These are phyloP conservation scores for Pterocles gutturalis DNA, from an alignment of 2,113 vertebrate genomes.

Conservation along the genomic window DNA sequence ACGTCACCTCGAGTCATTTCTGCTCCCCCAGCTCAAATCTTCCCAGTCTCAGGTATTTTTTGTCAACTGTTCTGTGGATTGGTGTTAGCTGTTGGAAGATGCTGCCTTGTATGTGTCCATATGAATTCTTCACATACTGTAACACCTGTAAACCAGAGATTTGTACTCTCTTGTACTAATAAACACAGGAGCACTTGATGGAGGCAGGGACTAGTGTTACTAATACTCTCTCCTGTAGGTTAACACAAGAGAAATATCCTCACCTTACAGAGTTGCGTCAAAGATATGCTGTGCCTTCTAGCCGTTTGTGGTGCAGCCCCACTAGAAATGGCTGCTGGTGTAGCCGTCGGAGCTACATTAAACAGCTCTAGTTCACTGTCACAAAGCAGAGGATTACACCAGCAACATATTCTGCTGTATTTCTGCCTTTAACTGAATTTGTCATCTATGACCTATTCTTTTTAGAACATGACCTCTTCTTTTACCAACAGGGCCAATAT, in stretches of 20 bases:
- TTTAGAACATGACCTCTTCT: neutral
- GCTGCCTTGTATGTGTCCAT: neutral
- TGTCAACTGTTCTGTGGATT: slow-evolving; percentile 1
- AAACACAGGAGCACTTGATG: neutral
- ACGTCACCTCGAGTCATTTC: slow-evolving; percentile 90
- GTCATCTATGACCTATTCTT: neutral
- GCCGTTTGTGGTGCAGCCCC: neutral
- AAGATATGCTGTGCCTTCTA: neutral
- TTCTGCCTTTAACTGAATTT: neutral
- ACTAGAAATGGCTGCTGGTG: neutral
- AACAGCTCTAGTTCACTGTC: neutral
- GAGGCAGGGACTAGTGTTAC: neutral
- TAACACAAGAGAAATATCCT: neutral
- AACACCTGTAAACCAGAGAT: neutral
- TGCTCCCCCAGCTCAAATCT: slow-evolving; percentile 83
- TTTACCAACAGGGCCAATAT: neutral
- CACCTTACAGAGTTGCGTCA: neutral
- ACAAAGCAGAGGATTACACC: neutral
- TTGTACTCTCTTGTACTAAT: neutral
- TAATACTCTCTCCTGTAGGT: neutral
- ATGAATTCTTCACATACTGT: neutral
- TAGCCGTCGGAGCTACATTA: neutral
- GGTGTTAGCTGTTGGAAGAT: neutral
- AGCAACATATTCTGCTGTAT: neutral
- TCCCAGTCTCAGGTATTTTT: slow-evolving; percentile 89